Evolutionary conservation across 2,888 invertebrate species (phyloP).

Genomic region (Hololepta plana): DNA sequence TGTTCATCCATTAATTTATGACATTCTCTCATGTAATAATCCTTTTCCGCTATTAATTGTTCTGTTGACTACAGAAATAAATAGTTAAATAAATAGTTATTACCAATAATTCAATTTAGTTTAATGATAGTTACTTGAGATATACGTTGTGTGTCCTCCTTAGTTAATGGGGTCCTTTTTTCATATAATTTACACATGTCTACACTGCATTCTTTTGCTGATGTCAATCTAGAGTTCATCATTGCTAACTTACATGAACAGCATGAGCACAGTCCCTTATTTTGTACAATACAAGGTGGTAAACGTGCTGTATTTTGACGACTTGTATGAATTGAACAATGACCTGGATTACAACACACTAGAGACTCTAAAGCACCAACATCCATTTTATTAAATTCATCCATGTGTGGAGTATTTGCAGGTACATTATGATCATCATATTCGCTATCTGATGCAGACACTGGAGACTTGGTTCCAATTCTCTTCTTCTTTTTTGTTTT

Average conservation of each 20-base stretch:
- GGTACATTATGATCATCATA: not conserved
- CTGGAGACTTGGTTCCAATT: not conserved
- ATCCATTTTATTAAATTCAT: too few species aligned
- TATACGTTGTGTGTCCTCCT: too few species aligned
- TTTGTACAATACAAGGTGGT: conserved; percentile 1
- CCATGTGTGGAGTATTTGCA: not conserved
- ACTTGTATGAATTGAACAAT: too few species aligned
- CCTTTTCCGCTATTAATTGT: conserved; percentile 27
- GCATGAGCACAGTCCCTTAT: not conserved
- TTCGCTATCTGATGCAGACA: not conserved
- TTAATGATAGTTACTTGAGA: too few species aligned
- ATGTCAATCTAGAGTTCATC: too few species aligned
- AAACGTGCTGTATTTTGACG: too few species aligned
- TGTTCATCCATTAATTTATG: conserved; percentile 22
- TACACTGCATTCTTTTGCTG: too few species aligned
- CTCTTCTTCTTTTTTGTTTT: conserved; percentile 1
- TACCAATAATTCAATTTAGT: too few species aligned
- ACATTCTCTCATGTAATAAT: conserved; percentile 32
- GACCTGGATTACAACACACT: too few species aligned
- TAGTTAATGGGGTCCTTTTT: too few species aligned
- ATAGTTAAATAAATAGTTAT: not conserved
- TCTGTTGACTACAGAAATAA: conserved; percentile 1
- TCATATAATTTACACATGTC: too few species aligned
- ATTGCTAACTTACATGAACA: conserved; percentile 4
- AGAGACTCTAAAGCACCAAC: too few species aligned